Percentiles rank a stretch among this genome's conserved stretches.
These are phyloP conservation scores for Acridotheres tristis DNA, from an alignment of 2,797 vertebrate species.

Conservation along the genomic window DNA sequence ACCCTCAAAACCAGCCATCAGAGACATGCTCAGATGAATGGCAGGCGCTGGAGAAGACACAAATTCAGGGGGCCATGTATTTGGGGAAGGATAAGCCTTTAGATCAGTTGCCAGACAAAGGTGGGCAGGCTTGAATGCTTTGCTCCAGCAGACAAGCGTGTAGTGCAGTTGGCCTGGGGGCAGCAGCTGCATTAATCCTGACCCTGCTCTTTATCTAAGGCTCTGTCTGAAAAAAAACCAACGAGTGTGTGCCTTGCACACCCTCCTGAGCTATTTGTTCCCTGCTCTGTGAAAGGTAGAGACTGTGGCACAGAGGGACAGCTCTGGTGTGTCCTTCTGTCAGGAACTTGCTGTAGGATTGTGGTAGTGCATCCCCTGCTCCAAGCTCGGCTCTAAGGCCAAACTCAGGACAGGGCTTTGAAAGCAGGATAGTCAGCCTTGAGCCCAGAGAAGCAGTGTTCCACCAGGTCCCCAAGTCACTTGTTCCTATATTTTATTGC, in stretches of 20 bases:
- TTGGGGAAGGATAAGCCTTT: neutral
- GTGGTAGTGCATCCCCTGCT: neutral
- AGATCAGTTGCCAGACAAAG: slow-evolving; percentile 50
- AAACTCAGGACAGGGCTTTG: neutral
- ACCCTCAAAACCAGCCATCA: neutral
- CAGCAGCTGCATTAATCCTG: slow-evolving; percentile 60
- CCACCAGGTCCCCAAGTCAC: neutral
- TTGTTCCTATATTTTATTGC: neutral
- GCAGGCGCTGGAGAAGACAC: neutral
- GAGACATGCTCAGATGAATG: neutral
- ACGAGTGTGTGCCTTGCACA: neutral
- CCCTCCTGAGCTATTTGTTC: neutral
- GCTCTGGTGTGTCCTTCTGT: neutral
- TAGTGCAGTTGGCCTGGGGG: slow-evolving; percentile 47
- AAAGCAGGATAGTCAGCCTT: neutral
- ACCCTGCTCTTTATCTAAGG: neutral
- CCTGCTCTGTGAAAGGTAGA: neutral
- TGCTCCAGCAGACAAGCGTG: neutral
- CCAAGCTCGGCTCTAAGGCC: neutral
- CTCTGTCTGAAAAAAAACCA: neutral
- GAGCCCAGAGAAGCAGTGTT: neutral
- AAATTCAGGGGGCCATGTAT: neutral
- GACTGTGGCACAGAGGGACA: neutral
- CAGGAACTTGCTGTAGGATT: neutral
- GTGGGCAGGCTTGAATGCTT: slow-evolving; percentile 1